Evolutionary conservation across 2,888 invertebrate species (phyloP).

Genomic region (Noctua janthe): DNA sequence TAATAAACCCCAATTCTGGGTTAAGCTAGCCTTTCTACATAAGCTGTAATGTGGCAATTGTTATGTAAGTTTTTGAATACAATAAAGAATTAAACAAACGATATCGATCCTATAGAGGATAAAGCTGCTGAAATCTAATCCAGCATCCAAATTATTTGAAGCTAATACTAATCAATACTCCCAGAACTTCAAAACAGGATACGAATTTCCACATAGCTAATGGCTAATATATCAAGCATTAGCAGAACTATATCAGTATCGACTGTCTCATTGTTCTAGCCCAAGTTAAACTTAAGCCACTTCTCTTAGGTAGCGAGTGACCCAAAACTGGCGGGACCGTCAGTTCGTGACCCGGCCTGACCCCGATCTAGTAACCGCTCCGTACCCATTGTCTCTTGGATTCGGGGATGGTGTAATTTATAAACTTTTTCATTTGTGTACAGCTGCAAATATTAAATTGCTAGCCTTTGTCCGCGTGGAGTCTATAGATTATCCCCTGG

Average conservation of each 20-base stretch:
- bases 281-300: conserved; percentile 56
- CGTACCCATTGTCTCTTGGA: conserved; percentile 84
- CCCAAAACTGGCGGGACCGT: conserved; percentile 81
- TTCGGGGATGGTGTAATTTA: conserved; percentile 74
- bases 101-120: background rate
- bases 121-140: background rate
- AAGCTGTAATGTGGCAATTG: background rate
- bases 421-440: conserved; percentile 56
- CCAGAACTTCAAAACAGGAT: conserved; percentile 25
- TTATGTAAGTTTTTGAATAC: background rate
- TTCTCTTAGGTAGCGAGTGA: conserved; percentile 79
- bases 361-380: conserved; percentile 87
- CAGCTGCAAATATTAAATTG: background rate
- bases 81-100: background rate
- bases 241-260: conserved; percentile 41
- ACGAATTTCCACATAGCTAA: conserved; percentile 33
- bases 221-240: conserved; percentile 37
- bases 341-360: conserved; percentile 87
- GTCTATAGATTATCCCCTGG: background rate
- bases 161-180: background rate
- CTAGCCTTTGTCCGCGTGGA: background rate
- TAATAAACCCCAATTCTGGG: background rate
- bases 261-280: conserved; percentile 54
- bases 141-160: background rate
- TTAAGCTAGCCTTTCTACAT: background rate